A percentile compares a stretch with the other conserved stretches of the same genome.
Evolutionary conservation across 2,888 invertebrate genomes (phyloP).

Genomic region (Hedychridium roseum): DNA sequence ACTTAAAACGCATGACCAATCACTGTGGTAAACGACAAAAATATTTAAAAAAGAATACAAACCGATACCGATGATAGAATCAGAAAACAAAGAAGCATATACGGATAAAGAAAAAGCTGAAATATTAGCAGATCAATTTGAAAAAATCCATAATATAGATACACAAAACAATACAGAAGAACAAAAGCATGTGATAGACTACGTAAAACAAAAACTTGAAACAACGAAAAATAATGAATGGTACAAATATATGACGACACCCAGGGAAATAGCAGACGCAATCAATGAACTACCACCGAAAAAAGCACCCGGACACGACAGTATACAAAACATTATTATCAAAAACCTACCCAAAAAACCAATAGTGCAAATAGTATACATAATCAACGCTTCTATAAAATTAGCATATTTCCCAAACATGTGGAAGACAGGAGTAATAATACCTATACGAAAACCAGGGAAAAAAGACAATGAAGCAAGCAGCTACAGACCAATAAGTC

Average conservation of each 20-base stretch:
- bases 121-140: constrained; percentile 17
- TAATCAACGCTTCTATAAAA: constrained; percentile 30
- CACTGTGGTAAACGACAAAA: constrained; percentile 17
- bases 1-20: constrained; percentile 16
- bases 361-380: constrained; percentile 32
- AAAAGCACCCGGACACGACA: constrained; percentile 28
- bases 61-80: constrained; percentile 7
- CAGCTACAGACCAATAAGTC: constrained; percentile 35
- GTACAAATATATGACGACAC: constrained; percentile 6
- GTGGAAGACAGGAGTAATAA: constrained; percentile 34
- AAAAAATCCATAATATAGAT: constrained; percentile 16
- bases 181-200: constrained; percentile 1
- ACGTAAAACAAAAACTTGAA: constrained; percentile 3
- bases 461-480: constrained; percentile 20
- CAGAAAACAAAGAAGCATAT: constrained; percentile 4
- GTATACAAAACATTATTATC: constrained; percentile 24
- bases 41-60: constrained; percentile 16
- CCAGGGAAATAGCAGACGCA: constrained; percentile 15
- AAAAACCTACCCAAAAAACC: constrained; percentile 40
- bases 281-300: constrained; percentile 18
- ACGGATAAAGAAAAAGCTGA: constrained; percentile 22
- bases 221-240: neutral
- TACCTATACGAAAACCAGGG: constrained; percentile 33
- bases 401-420: constrained; percentile 27
- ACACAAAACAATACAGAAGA: constrained; percentile 15